Evolutionary conservation across 2,888 invertebrate genomes (phyloP).

Genomic region (Megastigmus dorsalis): DNA sequence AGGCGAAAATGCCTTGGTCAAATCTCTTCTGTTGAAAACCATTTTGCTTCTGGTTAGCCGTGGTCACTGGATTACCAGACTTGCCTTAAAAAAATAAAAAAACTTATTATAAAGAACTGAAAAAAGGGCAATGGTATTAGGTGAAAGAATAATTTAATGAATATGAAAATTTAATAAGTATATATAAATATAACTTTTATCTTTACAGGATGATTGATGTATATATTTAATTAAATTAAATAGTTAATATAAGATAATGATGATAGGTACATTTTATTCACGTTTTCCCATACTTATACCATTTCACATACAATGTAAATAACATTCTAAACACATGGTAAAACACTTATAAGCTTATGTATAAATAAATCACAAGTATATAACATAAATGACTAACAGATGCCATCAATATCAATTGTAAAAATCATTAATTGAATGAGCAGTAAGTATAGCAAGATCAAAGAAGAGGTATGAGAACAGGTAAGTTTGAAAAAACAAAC

Average conservation of each 20-base stretch:
- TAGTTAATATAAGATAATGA: background rate
- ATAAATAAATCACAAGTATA: too few species aligned
- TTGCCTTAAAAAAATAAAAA: conserved; percentile 38
- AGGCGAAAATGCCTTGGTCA: conserved; percentile 67
- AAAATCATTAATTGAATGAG: too few species aligned
- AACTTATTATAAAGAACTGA: background rate
- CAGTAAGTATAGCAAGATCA: too few species aligned
- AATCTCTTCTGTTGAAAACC: conserved; percentile 68
- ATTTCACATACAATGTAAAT: too few species aligned
- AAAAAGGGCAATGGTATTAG: background rate
- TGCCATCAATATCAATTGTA: too few species aligned
- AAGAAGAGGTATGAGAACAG: too few species aligned
- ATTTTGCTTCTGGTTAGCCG: conserved; percentile 55
- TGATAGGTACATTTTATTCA: background rate
- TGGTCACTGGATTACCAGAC: conserved; percentile 43
- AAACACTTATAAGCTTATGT: too few species aligned
- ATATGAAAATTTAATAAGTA: too few species aligned
- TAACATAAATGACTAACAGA: too few species aligned
- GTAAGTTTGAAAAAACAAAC: too few species aligned
- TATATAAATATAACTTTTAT: background rate
- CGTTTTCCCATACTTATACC: too few species aligned
- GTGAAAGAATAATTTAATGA: background rate
- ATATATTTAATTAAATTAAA: background rate
- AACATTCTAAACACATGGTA: too few species aligned
- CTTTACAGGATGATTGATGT: background rate